Evolutionary conservation across 2,113 vertebrate genomes (phyloP).

Genomic region (Chloebia gouldiae): DNA sequence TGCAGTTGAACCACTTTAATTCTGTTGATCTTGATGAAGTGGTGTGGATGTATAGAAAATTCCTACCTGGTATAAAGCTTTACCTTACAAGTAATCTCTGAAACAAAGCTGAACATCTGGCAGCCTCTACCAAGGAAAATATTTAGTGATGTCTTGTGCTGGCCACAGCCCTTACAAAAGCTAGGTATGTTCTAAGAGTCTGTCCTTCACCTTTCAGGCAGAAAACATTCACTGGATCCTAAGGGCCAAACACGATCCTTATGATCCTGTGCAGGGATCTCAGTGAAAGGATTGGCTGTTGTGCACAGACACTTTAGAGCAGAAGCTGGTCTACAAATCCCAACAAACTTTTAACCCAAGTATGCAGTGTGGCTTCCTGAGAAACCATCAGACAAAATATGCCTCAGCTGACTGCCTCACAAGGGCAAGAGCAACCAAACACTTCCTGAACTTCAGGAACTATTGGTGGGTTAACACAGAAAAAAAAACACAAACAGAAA

Average conservation of each 20-base stretch:
- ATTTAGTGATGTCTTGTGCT: not conserved
- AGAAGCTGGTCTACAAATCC: not conserved
- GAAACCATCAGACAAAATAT: not conserved
- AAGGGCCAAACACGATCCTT: not conserved
- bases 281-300: not conserved
- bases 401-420: not conserved
- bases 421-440: not conserved
- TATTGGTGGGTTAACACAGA: not conserved
- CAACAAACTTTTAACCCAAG: not conserved
- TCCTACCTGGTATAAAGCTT: not conserved
- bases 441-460: not conserved
- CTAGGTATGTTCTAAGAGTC: not conserved
- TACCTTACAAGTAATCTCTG: not conserved
- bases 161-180: not conserved
- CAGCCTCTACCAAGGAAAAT: not conserved
- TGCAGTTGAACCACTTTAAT: not conserved
- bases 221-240: not conserved
- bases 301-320: not conserved
- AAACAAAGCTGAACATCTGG: constrained; percentile 23
- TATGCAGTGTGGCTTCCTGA: not conserved
- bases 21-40: not conserved
- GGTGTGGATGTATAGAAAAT: not conserved
- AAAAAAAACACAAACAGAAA: not conserved
- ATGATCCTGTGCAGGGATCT: not conserved
- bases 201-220: not conserved